A percentile compares a stretch with the other conserved stretches of the same genome.
These are phyloP conservation scores for Diadegma fenestrale DNA, from an alignment of 2,888 invertebrate species.

Conservation along the genomic window DNA sequence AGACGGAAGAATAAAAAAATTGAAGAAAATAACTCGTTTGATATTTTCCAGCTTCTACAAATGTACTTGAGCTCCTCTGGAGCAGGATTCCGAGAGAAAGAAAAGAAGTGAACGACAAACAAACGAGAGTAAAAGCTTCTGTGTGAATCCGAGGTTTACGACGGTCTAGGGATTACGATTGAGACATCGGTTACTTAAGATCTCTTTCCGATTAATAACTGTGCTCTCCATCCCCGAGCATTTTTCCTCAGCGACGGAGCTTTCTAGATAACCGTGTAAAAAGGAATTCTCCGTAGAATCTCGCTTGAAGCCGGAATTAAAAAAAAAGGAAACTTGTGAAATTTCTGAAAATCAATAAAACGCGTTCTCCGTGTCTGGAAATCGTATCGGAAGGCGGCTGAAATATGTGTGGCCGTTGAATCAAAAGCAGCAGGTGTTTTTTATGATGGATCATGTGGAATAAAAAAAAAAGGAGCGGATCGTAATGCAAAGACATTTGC, in stretches of 20 bases:
- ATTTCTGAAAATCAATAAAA: neutral
- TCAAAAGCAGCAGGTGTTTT: conserved; percentile 42
- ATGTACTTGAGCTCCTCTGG: conserved; percentile 37
- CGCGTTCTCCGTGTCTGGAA: neutral
- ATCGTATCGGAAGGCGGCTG: neutral
- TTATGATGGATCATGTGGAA: conserved; percentile 32
- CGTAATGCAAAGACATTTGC: conserved; percentile 33
- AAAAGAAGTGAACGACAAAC: conserved; percentile 4
- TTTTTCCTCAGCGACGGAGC: neutral
- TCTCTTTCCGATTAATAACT: conserved; percentile 32
- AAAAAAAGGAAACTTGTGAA: neutral
- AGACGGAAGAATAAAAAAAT: conserved; percentile 4
- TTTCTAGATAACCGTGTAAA: neutral
- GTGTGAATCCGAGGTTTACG: conserved; percentile 14
- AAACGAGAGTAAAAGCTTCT: conserved; percentile 9
- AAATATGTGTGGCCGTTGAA: neutral
- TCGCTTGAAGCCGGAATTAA: neutral
- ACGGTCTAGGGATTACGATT: conserved; percentile 40
- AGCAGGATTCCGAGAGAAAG: conserved; percentile 13
- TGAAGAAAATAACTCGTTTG: neutral
- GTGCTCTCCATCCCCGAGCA: neutral
- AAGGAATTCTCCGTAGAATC: neutral
- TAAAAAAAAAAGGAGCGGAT: conserved; percentile 21
- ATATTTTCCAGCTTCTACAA: conserved; percentile 34
- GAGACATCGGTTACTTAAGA: conserved; percentile 40